These are phyloP conservation scores for Bothrops jararaca DNA, from an alignment of 2,113 vertebrate genomes.

Conservation along the genomic window DNA sequence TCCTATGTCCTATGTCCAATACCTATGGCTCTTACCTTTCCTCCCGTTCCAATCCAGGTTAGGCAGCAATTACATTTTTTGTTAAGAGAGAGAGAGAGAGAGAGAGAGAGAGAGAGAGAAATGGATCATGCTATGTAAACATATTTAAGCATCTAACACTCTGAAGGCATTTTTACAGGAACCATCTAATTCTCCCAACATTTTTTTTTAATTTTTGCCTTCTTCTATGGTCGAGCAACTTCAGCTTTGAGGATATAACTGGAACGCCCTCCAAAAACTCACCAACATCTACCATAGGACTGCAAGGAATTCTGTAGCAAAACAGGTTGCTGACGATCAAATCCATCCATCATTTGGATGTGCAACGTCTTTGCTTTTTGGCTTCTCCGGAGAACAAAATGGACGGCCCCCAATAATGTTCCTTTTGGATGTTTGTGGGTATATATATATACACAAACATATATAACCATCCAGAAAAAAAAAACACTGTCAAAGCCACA, in stretches of 20 bases:
- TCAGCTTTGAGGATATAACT: too few relatives aligned
- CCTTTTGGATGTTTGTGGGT: neutral
- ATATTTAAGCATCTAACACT: too few relatives aligned
- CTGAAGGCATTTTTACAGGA: too few relatives aligned
- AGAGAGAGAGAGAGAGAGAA: neutral
- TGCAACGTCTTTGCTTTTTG: neutral
- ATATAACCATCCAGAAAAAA: neutral
- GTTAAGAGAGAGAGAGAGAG: too few relatives aligned
- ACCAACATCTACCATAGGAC: neutral
- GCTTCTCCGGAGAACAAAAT: neutral
- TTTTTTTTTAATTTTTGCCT: too few relatives aligned
- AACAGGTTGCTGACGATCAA: neutral
- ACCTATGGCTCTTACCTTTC: too few relatives aligned
- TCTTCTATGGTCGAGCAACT: neutral
- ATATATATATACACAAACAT: too few relatives aligned
- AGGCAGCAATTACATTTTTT: neutral
- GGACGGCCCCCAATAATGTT: neutral
- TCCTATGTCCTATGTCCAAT: too few relatives aligned
- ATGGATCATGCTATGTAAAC: too few relatives aligned
- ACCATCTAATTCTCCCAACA: too few relatives aligned
- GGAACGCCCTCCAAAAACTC: neutral
- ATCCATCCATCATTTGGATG: conserved; percentile 5
- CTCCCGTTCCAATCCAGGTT: conserved; percentile 25
- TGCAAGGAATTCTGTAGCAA: neutral
- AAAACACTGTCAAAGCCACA: neutral